phyloP scores from a whole-genome alignment of 2,113 vertebrate genomes.

The Pelobates fuscus region DNA sequence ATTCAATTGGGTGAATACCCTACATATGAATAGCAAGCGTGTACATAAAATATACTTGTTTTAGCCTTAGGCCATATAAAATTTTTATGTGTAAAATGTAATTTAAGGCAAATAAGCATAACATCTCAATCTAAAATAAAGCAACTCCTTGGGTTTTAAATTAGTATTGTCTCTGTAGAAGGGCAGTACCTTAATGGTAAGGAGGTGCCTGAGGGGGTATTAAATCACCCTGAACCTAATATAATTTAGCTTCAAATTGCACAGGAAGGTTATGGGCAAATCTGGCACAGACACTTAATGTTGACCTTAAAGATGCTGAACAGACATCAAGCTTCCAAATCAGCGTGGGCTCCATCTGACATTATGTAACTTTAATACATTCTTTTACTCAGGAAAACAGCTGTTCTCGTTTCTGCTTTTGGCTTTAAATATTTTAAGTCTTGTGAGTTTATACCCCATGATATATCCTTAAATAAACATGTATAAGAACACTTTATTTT shows the following conservation, averaged over 20 bases:
- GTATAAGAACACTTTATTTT: too few relatives aligned
- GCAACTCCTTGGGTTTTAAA: too few relatives aligned
- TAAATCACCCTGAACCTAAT: slow-evolving; percentile 21
- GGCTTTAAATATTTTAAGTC: not conserved
- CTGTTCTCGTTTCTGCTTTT: slow-evolving; percentile 21
- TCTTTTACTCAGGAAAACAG: slow-evolving; percentile 51
- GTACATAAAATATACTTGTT: too few relatives aligned
- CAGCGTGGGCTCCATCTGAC: slow-evolving; percentile 52
- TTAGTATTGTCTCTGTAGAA: too few relatives aligned
- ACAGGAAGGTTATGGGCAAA: slow-evolving; percentile 3
- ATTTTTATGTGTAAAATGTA: too few relatives aligned
- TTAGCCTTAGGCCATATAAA: too few relatives aligned
- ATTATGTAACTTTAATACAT: slow-evolving; percentile 47
- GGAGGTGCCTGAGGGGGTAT: slow-evolving; percentile 30
- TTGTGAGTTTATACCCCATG: not conserved
- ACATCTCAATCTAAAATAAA: too few relatives aligned
- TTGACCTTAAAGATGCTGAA: slow-evolving; percentile 52
- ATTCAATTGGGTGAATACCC: too few relatives aligned
- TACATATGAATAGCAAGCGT: too few relatives aligned
- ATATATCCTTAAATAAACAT: too few relatives aligned
- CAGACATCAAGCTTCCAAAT: slow-evolving; percentile 31
- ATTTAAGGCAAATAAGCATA: too few relatives aligned
- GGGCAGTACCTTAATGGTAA: not conserved
- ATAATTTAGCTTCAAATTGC: slow-evolving; percentile 21
- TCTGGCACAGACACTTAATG: not conserved